phyloP scores from a whole-genome alignment of 2,113 vertebrate genomes.

The Microtus oregoni region DNA sequence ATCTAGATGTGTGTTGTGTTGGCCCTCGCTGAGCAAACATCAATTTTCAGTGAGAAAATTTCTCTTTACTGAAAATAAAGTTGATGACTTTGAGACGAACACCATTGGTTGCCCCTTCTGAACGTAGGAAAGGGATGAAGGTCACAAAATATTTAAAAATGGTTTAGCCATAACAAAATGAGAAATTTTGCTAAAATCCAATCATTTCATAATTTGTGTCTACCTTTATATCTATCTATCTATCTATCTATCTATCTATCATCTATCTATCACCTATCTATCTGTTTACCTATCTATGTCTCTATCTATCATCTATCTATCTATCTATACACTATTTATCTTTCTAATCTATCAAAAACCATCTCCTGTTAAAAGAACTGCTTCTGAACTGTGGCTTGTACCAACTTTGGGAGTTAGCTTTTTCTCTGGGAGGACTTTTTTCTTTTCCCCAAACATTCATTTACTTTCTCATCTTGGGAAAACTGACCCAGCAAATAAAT shows the following conservation, averaged over 20 bases:
- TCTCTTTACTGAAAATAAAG: conserved; percentile 73
- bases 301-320: background rate
- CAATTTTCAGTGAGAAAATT: conserved; percentile 80
- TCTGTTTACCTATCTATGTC: too few relatives aligned
- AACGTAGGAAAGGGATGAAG: background rate
- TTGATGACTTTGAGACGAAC: conserved; percentile 62
- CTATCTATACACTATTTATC: background rate
- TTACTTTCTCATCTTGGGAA: conserved; percentile 42
- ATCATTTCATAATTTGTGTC: background rate
- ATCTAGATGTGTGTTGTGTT: background rate
- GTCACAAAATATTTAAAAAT: conserved; percentile 22
- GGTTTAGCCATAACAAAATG: conserved; percentile 38
- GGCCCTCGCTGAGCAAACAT: conserved; percentile 74
- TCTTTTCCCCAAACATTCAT: conserved; percentile 55
- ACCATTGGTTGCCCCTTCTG: conserved; percentile 51
- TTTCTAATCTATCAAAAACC: background rate
- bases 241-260: too few relatives aligned
- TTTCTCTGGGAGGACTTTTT: background rate
- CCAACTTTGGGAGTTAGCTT: background rate
- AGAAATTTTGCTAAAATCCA: conserved; percentile 12
- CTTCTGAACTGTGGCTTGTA: conserved; percentile 5
- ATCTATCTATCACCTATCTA: too few relatives aligned
- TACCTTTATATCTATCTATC: too few relatives aligned
- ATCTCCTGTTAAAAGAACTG: conserved; percentile 17
- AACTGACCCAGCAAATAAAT: conserved; percentile 53